Conservation (phyloP, 2,888 invertebrate species). For the Catocala nupta region DNA sequence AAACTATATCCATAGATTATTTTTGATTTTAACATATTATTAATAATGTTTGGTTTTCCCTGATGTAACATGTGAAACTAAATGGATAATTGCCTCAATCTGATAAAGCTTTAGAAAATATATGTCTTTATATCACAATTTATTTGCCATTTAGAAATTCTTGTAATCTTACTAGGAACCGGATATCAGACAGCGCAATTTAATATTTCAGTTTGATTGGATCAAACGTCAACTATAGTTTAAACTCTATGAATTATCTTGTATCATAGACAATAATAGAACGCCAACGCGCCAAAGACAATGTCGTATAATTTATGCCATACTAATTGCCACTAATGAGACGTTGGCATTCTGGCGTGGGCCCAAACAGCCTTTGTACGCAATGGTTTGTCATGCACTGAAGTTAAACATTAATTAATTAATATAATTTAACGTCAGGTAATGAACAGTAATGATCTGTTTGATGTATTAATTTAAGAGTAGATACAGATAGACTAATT, state of each 20-base stretch:
- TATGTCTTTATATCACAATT: no score
- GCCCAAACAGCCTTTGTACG: constrained; percentile 55
- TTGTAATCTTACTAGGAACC: constrained; percentile 1
- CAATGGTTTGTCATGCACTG: constrained; percentile 42
- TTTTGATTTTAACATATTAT: no score
- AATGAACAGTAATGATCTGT: constrained; percentile 44
- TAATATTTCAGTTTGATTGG: constrained; percentile 6
- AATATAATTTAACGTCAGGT: constrained; percentile 44
- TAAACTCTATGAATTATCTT: constrained; percentile 41
- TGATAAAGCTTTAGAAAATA: no score
- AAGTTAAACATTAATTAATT: constrained; percentile 49
- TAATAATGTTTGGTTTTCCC: no score
- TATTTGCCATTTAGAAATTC: neutral
- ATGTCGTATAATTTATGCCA: constrained; percentile 75
- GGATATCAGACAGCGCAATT: neutral
- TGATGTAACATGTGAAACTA: no score
- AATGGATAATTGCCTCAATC: no score
- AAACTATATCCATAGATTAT: no score
- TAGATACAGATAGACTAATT: no score
- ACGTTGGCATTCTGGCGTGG: constrained; percentile 71
- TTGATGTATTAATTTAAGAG: constrained; percentile 25
- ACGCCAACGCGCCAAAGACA: constrained; percentile 62
- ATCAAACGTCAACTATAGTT: constrained; percentile 31
- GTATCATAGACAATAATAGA: constrained; percentile 56
- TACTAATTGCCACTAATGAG: constrained; percentile 81